Evolutionary conservation across 2,113 vertebrate genomes (phyloP).

Genomic region (Petroica traversi): DNA sequence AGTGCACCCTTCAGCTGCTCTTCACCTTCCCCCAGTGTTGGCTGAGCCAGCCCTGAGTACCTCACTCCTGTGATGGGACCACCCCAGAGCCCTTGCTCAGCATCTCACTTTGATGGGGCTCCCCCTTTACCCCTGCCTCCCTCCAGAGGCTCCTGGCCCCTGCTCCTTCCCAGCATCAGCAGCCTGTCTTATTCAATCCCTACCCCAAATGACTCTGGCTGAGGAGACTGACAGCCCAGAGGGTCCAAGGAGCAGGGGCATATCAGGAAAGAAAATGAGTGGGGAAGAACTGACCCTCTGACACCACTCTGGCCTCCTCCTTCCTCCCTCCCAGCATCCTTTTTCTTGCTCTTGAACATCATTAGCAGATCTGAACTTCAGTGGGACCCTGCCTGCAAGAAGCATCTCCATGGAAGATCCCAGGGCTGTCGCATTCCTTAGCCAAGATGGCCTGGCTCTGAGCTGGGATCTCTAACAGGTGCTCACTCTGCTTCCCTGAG

Average conservation of each 20-base stretch:
- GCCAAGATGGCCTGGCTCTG: not conserved
- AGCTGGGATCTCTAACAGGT: not conserved
- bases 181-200: not conserved
- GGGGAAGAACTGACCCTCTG: not conserved
- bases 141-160: not conserved
- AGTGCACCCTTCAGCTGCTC: not conserved
- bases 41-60: not conserved
- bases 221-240: not conserved
- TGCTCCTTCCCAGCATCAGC: accelerated
- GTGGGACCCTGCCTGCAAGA: not conserved
- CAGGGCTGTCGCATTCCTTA: not conserved
- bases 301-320: not conserved
- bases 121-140: not conserved
- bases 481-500: not conserved
- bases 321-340: not conserved
- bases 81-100: not conserved
- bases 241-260: not conserved
- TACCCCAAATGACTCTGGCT: not conserved
- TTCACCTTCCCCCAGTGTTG: not conserved
- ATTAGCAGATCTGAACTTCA: not conserved
- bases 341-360: not conserved
- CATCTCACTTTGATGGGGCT: not conserved
- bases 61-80: not conserved
- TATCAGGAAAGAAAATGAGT: accelerated
- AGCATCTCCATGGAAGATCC: not conserved